Evolutionary conservation across 2,113 vertebrate species (phyloP).

Genomic region (Pteronura brasiliensis): DNA sequence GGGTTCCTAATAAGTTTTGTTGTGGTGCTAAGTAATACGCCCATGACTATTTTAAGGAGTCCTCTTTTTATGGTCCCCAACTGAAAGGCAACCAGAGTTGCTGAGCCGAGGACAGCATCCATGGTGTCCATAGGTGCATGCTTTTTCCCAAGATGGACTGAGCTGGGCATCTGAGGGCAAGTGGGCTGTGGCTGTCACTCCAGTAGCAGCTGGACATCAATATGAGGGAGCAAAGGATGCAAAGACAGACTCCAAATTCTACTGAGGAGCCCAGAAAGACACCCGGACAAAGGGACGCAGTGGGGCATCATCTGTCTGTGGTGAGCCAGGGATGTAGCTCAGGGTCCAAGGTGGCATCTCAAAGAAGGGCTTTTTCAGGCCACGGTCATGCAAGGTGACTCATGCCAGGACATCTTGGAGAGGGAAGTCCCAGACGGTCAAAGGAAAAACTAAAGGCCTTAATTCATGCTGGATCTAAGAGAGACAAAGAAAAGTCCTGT

Average conservation of each 20-base stretch:
- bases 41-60: background rate
- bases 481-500: too few relatives aligned
- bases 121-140: background rate
- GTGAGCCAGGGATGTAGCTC: too few relatives aligned
- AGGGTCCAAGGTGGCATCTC: background rate
- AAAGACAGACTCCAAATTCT: background rate
- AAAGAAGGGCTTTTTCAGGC: background rate
- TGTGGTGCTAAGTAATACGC: background rate
- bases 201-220: background rate
- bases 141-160: background rate
- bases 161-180: background rate
- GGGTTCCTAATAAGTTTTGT: background rate
- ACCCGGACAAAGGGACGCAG: background rate
- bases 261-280: background rate
- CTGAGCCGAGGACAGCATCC: background rate
- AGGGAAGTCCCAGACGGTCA: background rate
- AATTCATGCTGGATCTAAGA: background rate
- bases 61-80: background rate
- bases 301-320: background rate
- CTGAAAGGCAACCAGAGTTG: background rate
- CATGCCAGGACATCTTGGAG: background rate
- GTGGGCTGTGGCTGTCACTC: background rate
- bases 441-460: background rate
- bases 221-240: background rate
- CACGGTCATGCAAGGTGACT: background rate